These are phyloP conservation scores for Andrena haemorrhoa DNA, from an alignment of 2,888 invertebrate species.

Conservation along the genomic window DNA sequence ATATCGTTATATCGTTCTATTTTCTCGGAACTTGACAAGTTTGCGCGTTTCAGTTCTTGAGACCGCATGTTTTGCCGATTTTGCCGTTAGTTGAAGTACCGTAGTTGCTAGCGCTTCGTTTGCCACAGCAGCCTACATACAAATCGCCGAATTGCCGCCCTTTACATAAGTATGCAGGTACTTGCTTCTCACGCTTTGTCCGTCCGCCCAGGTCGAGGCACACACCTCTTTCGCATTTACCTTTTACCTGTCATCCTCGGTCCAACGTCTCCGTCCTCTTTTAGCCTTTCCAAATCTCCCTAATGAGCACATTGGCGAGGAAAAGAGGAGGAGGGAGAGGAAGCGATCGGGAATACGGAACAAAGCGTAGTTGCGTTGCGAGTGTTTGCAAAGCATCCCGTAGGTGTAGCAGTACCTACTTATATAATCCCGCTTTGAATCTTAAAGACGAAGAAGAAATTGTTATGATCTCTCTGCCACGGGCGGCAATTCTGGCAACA, in stretches of 20 bases:
- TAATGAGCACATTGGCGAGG: background rate
- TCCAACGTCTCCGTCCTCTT: too few relatives aligned
- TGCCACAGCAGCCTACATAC: constrained; percentile 24
- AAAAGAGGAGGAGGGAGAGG: background rate
- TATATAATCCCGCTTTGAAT: background rate
- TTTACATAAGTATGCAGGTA: background rate
- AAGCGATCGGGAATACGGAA: background rate
- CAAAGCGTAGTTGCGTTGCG: background rate
- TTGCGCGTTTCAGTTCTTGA: constrained; percentile 18
- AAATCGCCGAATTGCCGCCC: constrained; percentile 33
- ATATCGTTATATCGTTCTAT: background rate
- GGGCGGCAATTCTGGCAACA: constrained; percentile 46
- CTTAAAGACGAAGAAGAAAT: background rate
- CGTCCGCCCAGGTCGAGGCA: too few relatives aligned
- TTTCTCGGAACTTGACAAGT: constrained; percentile 16
- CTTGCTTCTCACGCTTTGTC: too few relatives aligned
- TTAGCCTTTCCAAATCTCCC: too few relatives aligned
- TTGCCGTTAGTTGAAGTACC: constrained; percentile 24
- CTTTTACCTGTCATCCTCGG: too few relatives aligned
- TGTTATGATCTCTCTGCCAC: too few relatives aligned
- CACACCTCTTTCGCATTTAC: too few relatives aligned
- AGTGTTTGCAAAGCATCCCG: background rate
- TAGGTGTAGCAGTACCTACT: background rate
- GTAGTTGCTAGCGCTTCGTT: constrained; percentile 38
- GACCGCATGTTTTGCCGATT: constrained; percentile 44